Base-by-base conservation (phyloP, 2,888 invertebrate genomes). In the Eumacrocentrus americanus region DNA sequence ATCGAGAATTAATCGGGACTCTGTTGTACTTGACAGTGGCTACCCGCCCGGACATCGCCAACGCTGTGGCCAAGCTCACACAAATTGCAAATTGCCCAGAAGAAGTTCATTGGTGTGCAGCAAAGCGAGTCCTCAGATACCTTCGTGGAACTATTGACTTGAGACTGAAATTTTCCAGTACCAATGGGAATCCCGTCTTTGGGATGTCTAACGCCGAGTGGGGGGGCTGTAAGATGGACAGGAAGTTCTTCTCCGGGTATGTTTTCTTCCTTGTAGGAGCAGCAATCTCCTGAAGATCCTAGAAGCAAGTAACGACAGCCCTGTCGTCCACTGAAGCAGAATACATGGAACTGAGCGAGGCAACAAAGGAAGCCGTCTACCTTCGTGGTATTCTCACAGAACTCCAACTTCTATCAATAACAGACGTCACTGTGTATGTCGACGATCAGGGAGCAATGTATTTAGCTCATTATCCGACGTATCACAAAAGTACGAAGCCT, bases 191-290 rank as follows among this genome's bases (percentile, higher is more conserved):
- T 42, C 7, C 44, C 12, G 12, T 66, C 2, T 4, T 48, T 3
- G 64, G 61, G 12, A 64, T 47, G 25, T 51, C 54, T 0, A 61
- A 66, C 20, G 58, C 61, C n/a, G 63, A 66, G 38, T 66, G 60
- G 60, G 66, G 58, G 12, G 35, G 42, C 0, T 61, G 58, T 35
- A 48, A 23, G 1, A 11, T 60, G 4, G 60, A 60, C 14, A 6
- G 62, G 11, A 3, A 22, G 2, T 62, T 57, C 2, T 60, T 47
- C 11, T 38, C 52, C 1, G 60, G 62, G 0, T 62, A 53, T n/a
- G 47, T n/a, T 1, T 62, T 53, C n/a, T n/a, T 60, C 1, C 40
- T 60, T 1, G n/a, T 20, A 7, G 53, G 57, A 1, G 59, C 47
- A 3, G 56, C 59, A 1, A 47, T 62, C 12, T 25, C 53, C 3